Conservation (phyloP, 2,888 invertebrate species). For the Dicranocentrus wangi region DNA sequence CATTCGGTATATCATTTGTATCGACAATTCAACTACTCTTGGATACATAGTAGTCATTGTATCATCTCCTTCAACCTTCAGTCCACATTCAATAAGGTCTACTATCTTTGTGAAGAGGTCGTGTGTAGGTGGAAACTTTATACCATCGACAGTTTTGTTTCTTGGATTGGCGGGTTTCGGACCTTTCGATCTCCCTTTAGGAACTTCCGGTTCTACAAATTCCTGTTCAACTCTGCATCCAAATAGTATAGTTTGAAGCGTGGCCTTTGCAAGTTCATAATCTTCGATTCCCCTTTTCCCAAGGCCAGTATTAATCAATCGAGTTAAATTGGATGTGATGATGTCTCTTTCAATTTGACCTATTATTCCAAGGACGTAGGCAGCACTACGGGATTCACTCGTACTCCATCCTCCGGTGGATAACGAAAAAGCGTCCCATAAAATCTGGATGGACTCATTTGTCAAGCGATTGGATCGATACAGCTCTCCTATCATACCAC, state of each 20-base stretch:
- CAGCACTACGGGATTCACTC: conserved; percentile 64
- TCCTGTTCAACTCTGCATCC: conserved; percentile 59
- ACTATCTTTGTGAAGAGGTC: conserved; percentile 62
- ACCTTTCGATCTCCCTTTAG: conserved; percentile 38
- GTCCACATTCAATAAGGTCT: conserved; percentile 61
- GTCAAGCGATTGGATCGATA: conserved; percentile 43
- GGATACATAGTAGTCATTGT: conserved; percentile 58
- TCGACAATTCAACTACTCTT: conserved; percentile 62
- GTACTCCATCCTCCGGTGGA: conserved; percentile 56
- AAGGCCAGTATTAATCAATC: conserved; percentile 66
- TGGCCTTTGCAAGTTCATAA: conserved; percentile 65
- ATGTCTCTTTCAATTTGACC: conserved; percentile 57
- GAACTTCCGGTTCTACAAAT: conserved; percentile 23
- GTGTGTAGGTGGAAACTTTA: conserved; percentile 55
- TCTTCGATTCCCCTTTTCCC: conserved; percentile 64
- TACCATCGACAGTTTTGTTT: conserved; percentile 17
- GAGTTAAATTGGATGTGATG: conserved; percentile 64
- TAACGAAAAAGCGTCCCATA: conserved; percentile 69
- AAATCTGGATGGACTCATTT: conserved; percentile 50
- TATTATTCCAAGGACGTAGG: conserved; percentile 66
- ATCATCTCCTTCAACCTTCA: conserved; percentile 55
- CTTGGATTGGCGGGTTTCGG: not conserved
- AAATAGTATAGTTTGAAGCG: conserved; percentile 68
- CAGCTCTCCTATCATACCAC: conserved; percentile 61
- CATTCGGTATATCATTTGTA: conserved; percentile 68